Base-by-base conservation (phyloP, 2,113 vertebrate species). In the Neodon shergylaensis region DNA sequence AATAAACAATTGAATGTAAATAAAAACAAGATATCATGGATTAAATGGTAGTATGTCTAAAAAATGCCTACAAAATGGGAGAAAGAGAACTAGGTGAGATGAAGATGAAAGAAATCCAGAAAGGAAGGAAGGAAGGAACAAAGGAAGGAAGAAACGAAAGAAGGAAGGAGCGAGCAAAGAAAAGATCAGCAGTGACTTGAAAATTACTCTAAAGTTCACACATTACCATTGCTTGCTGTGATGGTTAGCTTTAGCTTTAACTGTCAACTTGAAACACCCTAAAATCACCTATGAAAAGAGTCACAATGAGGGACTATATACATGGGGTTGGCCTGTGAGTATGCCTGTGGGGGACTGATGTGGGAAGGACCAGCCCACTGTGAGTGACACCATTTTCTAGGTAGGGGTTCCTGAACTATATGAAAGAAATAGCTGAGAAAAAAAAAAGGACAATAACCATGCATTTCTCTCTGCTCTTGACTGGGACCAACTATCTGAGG, bases 1-100 rank as follows among this genome's bases (percentile, higher is more conserved):
- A 87, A 70, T 39, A 95, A 95, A 87, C 3, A 39, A 86, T 82
- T 11, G 88, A 16, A 72, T 31, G 24, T 65, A 90, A 94, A 84
- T 90, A 77, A 76, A 92, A 95, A 65, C 49, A 22, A 82, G 21
- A 7, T 73, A 72, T 66, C 61, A 88, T 47, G 54, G 49, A 83
- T 81, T 85, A 92, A 95, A 85, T 77, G 39, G 47, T 28, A 91
- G 33, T 54, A 19, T 63, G 52, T 82, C 66, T 63, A 36, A 90
- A 93, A 88, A 17, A 31, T 44, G 73, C 54, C 91, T 54, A 92
- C 28, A 24, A 90, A 84, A n/a, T 54, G 16, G 39, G 19, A 78
- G 22, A 61, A 94, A 86, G 44, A n/a, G 33, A 88, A 86, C 61
- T 22, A 44, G 36, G 49, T 81, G 11, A 8, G 33, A 76, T 22